Conservation (phyloP, 2,888 invertebrate species). For the Leptodirus hochenwartii region DNA sequence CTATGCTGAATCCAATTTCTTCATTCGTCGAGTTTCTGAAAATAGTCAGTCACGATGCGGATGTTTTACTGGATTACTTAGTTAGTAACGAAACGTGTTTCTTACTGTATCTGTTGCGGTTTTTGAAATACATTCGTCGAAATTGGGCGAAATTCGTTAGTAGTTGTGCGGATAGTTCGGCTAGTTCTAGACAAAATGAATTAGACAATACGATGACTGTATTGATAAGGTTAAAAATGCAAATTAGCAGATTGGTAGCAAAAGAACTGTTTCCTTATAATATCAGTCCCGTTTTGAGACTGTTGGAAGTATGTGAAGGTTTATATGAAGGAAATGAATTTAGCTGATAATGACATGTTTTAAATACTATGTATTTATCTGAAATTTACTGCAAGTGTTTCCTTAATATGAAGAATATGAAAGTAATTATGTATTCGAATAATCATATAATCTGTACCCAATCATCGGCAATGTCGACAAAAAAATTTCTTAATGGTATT, state of each 20-base stretch:
- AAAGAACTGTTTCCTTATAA: conserved; percentile 78
- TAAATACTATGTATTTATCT: no score
- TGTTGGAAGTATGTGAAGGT: conserved; percentile 69
- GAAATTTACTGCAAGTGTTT: no score
- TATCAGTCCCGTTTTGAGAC: conserved; percentile 68
- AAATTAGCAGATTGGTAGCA: conserved; percentile 67
- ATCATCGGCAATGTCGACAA: no score
- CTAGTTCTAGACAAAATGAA: conserved; percentile 27
- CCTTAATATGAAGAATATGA: no score
- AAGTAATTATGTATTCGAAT: no score
- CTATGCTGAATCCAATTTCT: conserved; percentile 67
- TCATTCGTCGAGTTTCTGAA: conserved; percentile 78
- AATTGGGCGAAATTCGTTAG: conserved; percentile 71
- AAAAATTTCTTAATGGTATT: no score
- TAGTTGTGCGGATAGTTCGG: conserved; percentile 43
- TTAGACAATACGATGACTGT: conserved; percentile 73
- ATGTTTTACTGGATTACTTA: conserved; percentile 64
- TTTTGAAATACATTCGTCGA: conserved; percentile 65
- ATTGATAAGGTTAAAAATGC: conserved; percentile 55
- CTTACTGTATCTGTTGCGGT: conserved; percentile 62
- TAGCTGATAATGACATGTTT: conserved; percentile 34
- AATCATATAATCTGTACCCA: no score
- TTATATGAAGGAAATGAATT: conserved; percentile 70
- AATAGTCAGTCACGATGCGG: conserved; percentile 65
- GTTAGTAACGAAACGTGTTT: conserved; percentile 87